Conservation (phyloP, 1,140 invertebrate genomes). For the Drosophila nebulosa region DNA sequence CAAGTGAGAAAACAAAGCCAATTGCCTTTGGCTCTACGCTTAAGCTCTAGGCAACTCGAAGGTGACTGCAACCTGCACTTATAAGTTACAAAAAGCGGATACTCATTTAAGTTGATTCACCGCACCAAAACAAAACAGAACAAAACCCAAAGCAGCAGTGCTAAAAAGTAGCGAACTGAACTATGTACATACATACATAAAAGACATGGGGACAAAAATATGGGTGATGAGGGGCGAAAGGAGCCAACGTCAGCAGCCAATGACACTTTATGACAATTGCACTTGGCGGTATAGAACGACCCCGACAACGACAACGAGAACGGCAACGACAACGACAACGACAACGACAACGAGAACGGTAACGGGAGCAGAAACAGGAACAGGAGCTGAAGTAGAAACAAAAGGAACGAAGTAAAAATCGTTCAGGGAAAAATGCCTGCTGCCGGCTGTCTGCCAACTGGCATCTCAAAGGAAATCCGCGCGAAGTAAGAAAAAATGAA, state of each 20-base stretch:
- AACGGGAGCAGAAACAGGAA: slow-evolving; percentile 22
- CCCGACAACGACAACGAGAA: slow-evolving; percentile 10
- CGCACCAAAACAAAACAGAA: slow-evolving; percentile 51
- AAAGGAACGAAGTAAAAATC: slow-evolving; percentile 69
- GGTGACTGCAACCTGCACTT: slow-evolving; percentile 23
- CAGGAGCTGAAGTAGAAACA: slow-evolving; percentile 45
- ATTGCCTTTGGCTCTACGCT: neutral
- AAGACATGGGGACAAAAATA: neutral
- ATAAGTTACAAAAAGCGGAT: slow-evolving; percentile 60
- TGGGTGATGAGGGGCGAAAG: neutral
- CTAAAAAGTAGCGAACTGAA: neutral
- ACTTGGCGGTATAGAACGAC: slow-evolving; percentile 56
- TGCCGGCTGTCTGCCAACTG: slow-evolving; percentile 46
- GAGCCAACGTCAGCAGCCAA: slow-evolving; percentile 67
- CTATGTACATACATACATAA: slow-evolving; percentile 3
- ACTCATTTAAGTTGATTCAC: slow-evolving; percentile 80
- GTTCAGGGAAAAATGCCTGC: slow-evolving; percentile 66
- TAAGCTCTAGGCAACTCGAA: slow-evolving; percentile 11
- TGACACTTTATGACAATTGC: slow-evolving; percentile 80
- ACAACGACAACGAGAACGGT: neutral
- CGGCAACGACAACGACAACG: slow-evolving; percentile 23
- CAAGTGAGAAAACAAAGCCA: neutral
- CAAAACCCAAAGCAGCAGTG: slow-evolving; percentile 17
- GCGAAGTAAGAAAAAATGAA: slow-evolving; percentile 31
- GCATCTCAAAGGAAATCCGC: slow-evolving; percentile 66